Conservation (phyloP, 2,113 vertebrate species). For the Menura novaehollandiae region DNA sequence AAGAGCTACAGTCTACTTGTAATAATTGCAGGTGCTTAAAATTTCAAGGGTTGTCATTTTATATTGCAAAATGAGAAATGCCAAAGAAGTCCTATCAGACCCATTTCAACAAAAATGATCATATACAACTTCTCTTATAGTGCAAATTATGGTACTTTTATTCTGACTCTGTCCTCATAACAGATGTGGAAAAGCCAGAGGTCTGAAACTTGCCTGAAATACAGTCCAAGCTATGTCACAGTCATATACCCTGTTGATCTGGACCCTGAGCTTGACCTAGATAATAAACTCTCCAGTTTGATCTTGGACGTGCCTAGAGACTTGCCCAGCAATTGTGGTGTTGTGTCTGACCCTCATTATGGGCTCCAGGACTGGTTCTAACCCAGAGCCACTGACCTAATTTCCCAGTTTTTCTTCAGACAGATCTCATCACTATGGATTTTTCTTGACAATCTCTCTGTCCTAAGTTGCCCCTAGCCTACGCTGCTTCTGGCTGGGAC, state of each 20-base stretch:
- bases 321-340: neutral
- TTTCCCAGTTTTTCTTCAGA: neutral
- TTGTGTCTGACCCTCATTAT: neutral
- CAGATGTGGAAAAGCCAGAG: neutral
- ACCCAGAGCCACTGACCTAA: neutral
- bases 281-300: neutral
- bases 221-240: neutral
- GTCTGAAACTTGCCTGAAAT: neutral
- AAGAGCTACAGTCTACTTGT: neutral
- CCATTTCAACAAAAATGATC: neutral
- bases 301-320: neutral
- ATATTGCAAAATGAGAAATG: neutral
- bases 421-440: neutral
- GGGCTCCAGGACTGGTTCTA: neutral
- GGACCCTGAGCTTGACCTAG: neutral
- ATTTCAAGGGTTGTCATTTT: neutral
- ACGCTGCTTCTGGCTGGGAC: fast-evolving
- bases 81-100: neutral
- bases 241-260: neutral
- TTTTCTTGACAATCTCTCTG: neutral
- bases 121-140: neutral
- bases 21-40: neutral
- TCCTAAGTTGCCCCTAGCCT: neutral
- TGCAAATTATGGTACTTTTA: neutral
- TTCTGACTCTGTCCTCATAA: neutral